phyloP scores from a whole-genome alignment of 2,888 invertebrate species.

The Salpingus planirostris region DNA sequence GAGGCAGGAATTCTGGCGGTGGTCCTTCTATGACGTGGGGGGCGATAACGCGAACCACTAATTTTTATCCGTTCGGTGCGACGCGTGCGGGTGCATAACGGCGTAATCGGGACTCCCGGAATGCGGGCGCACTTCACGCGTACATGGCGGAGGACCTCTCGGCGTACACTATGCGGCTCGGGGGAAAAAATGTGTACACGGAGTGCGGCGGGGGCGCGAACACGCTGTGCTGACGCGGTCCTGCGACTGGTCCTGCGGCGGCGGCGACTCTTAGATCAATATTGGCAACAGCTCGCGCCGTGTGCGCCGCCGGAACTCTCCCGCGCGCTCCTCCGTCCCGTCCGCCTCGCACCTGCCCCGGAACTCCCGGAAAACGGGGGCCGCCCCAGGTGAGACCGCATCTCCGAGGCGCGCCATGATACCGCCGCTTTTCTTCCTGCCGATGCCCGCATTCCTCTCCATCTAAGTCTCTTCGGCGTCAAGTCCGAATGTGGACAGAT shows the following conservation, averaged over 20 bases:
- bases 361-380: no score
- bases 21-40: no score
- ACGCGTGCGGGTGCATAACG: no score
- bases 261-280: slow-evolving; percentile 34
- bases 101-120: no score
- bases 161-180: slow-evolving; percentile 7
- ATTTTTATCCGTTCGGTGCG: neutral
- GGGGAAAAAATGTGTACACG: slow-evolving; percentile 18
- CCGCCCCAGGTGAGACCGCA: no score
- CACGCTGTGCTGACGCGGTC: slow-evolving; percentile 29
- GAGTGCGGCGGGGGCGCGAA: slow-evolving; percentile 18
- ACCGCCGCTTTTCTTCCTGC: no score
- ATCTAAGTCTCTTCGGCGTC: no score
- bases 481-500: no score
- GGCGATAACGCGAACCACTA: neutral
- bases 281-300: slow-evolving; percentile 29
- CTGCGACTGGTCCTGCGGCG: slow-evolving; percentile 35
- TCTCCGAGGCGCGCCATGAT: no score
- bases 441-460: no score
- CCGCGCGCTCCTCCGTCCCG: slow-evolving; percentile 5
- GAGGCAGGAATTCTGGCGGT: no score
- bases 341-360: no score
- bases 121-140: slow-evolving; percentile 13
- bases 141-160: neutral
- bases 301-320: slow-evolving; percentile 17